A percentile compares a stretch with the other conserved stretches of the same genome.
Evolutionary conservation across 2,888 invertebrate genomes (phyloP).

Genomic region (Drosophila lutescens): DNA sequence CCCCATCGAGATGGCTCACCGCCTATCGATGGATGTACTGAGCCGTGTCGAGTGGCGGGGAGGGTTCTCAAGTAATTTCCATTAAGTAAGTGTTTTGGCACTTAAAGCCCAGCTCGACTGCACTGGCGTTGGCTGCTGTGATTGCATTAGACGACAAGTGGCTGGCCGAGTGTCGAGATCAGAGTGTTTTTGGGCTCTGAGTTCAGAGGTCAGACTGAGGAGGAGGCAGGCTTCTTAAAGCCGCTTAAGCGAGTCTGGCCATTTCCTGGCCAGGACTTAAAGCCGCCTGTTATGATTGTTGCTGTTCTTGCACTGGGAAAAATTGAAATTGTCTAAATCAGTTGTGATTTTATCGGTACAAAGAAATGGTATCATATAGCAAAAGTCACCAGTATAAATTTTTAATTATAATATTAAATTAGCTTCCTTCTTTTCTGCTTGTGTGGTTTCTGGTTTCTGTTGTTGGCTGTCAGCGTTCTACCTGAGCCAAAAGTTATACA

Average conservation of each 20-base stretch:
- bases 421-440: background rate
- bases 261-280: slow-evolving; percentile 45
- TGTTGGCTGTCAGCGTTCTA: slow-evolving; percentile 21
- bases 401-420: no score
- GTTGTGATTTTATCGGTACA: background rate
- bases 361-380: no score
- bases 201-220: slow-evolving; percentile 16
- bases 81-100: slow-evolving; percentile 78
- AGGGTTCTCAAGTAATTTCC: slow-evolving; percentile 72
- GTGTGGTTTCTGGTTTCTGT: slow-evolving; percentile 9
- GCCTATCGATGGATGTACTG: slow-evolving; percentile 60
- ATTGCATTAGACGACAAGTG: slow-evolving; percentile 64
- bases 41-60: slow-evolving; percentile 54
- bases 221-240: slow-evolving; percentile 38
- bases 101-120: slow-evolving; percentile 64
- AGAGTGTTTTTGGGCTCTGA: background rate
- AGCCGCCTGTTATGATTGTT: slow-evolving; percentile 8
- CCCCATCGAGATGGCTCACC: slow-evolving; percentile 70
- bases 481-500: slow-evolving; percentile 60
- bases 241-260: slow-evolving; percentile 45
- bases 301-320: background rate
- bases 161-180: slow-evolving; percentile 14
- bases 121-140: slow-evolving; percentile 66
- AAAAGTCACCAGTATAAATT: no score
- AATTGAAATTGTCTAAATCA: background rate